A percentile compares a stretch with the other conserved stretches of the same genome.
Conservation (phyloP, 2,113 vertebrate species). For the Propithecus coquereli region DNA sequence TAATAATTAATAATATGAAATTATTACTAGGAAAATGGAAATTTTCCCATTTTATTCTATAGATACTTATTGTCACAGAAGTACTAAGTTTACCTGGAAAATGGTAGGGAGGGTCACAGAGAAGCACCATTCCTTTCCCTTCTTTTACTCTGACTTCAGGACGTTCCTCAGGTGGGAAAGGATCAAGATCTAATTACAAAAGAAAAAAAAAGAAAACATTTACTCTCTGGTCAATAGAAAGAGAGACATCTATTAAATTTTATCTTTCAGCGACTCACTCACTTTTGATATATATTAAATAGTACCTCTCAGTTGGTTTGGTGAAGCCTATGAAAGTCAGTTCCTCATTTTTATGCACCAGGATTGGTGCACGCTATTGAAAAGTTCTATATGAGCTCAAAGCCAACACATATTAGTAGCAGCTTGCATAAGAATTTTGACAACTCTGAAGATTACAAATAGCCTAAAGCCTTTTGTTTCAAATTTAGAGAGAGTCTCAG, state of each 20-base stretch:
- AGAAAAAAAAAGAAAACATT: slow-evolving; percentile 16
- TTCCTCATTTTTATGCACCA: accelerated
- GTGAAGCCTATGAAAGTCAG: background rate
- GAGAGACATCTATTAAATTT: background rate
- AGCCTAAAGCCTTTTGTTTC: background rate
- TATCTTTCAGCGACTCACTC: background rate
- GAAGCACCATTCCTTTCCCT: slow-evolving; percentile 93
- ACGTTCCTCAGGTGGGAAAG: slow-evolving; percentile 94
- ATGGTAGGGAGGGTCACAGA: slow-evolving; percentile 93
- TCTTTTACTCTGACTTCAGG: slow-evolving; percentile 90
- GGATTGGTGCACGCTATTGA: background rate
- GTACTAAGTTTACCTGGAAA: slow-evolving; percentile 88
- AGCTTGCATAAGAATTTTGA: background rate
- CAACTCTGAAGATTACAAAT: background rate
- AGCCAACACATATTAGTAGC: too few species aligned
- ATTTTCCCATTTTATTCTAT: background rate
- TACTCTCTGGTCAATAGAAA: background rate
- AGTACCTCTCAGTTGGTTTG: background rate
- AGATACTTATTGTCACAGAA: background rate
- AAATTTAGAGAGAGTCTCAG: background rate
- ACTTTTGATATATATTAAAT: background rate
- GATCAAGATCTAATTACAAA: slow-evolving; percentile 89
- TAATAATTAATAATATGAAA: background rate
- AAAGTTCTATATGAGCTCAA: background rate
- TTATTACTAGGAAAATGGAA: background rate